phyloP scores from a whole-genome alignment of 2,888 invertebrate species.

The Drosophila stalkeri region DNA sequence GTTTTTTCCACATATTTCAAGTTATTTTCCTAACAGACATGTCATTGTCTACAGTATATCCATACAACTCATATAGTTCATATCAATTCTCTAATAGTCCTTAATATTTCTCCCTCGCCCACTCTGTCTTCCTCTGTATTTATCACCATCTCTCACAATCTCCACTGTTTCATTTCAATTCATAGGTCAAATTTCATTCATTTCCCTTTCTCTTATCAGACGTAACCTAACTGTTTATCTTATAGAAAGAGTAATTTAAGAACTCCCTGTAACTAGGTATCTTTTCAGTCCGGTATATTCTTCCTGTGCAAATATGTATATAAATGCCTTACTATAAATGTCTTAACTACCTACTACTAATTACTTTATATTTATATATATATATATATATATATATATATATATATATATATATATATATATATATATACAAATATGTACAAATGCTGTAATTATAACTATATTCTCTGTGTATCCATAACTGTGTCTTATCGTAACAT shows the following conservation, averaged over 20 bases:
- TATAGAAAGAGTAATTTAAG: background rate
- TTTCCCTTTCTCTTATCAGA: background rate
- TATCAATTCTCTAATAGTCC: too few species aligned
- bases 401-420: background rate
- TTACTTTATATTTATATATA: constrained; percentile 34
- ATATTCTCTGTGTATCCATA: constrained; percentile 31
- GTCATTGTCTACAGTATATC: too few species aligned
- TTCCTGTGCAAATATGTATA: constrained; percentile 28
- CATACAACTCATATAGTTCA: too few species aligned
- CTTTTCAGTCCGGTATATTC: background rate
- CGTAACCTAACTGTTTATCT: background rate
- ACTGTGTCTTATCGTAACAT: constrained; percentile 21
- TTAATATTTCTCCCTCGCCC: background rate
- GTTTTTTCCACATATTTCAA: too few species aligned
- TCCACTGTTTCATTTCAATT: background rate
- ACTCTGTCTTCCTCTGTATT: background rate
- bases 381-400: constrained; percentile 10
- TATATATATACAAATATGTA: background rate
- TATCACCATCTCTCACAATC: background rate
- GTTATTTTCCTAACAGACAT: too few species aligned
- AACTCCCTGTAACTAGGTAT: background rate
- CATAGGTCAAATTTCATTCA: too few species aligned
- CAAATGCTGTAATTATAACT: constrained; percentile 24
- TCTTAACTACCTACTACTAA: constrained; percentile 18
- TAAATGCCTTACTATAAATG: constrained; percentile 27